Percentiles rank a stretch among this genome's conserved stretches.
Evolutionary conservation across 1,140 invertebrate species (phyloP).

Genomic region (Alviniconcha marisindica): DNA sequence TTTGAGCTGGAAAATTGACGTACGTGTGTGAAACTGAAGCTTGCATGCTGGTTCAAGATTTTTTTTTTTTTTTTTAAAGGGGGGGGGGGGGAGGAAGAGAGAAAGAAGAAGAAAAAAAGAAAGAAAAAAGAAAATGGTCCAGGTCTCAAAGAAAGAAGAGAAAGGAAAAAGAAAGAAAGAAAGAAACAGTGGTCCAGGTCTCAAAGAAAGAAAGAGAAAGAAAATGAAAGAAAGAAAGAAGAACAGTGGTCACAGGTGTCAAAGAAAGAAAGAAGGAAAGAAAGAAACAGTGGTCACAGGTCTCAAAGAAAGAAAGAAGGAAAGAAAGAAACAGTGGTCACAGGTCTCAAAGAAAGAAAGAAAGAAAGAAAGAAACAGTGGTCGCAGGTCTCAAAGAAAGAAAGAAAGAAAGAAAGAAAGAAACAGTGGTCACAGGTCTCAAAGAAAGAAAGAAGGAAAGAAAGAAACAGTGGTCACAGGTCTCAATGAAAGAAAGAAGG

Average conservation of each 20-base stretch:
- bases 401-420: background rate
- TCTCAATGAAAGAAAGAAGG: too few species aligned
- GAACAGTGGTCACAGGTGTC: background rate
- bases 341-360: background rate
- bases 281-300: background rate
- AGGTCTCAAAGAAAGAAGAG: background rate
- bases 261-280: background rate
- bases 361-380: conserved; percentile 1
- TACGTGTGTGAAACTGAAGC: too few species aligned
- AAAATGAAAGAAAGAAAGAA: background rate
- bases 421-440: background rate
- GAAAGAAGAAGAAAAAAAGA: background rate
- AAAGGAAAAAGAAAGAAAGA: background rate
- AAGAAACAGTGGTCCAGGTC: background rate
- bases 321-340: background rate
- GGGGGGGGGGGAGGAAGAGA: background rate
- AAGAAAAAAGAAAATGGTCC: background rate
- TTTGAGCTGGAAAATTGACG: too few species aligned
- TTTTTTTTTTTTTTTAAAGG: too few species aligned
- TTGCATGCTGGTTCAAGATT: too few species aligned
- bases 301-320: conserved; percentile 1
- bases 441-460: background rate
- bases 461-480: too few species aligned
- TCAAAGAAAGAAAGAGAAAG: background rate
- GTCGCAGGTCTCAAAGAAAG: background rate